phyloP scores from a whole-genome alignment of 1,140 invertebrate species.

The Liolophura sinensis region DNA sequence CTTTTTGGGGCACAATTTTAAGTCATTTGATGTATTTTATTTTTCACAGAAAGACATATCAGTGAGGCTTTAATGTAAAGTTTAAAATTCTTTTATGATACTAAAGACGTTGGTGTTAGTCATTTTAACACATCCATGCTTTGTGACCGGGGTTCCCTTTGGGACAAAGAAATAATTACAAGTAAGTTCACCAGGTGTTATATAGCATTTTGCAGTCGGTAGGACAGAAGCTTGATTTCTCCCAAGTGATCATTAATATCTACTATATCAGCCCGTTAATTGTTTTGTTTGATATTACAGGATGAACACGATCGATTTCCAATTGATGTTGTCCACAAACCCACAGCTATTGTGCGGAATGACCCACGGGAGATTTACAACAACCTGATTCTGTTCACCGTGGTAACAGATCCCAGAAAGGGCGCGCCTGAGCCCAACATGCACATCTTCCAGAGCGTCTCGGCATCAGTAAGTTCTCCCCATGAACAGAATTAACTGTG shows the following conservation, averaged over 20 bases:
- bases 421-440: conserved; percentile 76
- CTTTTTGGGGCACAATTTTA: too few relatives aligned
- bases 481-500: not conserved
- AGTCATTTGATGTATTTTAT: too few relatives aligned
- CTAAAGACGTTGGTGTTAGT: too few relatives aligned
- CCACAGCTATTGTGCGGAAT: conserved; percentile 94
- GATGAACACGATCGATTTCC: conserved; percentile 89
- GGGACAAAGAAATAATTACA: too few relatives aligned
- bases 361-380: conserved; percentile 97
- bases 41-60: too few relatives aligned
- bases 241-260: not conserved
- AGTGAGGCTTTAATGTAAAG: too few relatives aligned
- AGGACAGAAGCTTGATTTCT: not conserved
- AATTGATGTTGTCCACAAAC: conserved; percentile 86
- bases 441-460: conserved; percentile 90
- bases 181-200: too few relatives aligned
- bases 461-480: conserved; percentile 39
- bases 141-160: too few relatives aligned
- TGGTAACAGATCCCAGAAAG: conserved; percentile 62
- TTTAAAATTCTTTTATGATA: too few relatives aligned
- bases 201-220: too few relatives aligned
- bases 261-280: not conserved
- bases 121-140: too few relatives aligned
- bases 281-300: conserved; percentile 62
- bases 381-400: conserved; percentile 97